A percentile compares a stretch with the other conserved stretches of the same genome.
Evolutionary conservation across 2,113 vertebrate species (phyloP).

Genomic region (Pachypanchax playfairii): DNA sequence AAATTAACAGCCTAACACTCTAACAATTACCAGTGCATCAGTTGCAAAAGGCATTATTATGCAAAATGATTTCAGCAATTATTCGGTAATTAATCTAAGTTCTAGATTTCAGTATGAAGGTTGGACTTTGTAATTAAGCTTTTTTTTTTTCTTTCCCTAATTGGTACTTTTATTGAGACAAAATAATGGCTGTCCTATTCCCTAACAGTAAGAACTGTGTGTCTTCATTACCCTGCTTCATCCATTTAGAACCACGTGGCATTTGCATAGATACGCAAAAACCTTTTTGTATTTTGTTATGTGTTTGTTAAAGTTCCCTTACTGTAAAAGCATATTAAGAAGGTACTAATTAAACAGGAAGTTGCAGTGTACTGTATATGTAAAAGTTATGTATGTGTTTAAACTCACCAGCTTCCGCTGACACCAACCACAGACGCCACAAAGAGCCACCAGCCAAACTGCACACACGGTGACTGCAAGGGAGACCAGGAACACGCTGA

Average conservation of each 20-base stretch:
- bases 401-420: conserved; percentile 96
- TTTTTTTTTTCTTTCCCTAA: background rate
- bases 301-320: conserved; percentile 15
- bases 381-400: conserved; percentile 38
- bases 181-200: background rate
- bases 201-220: background rate
- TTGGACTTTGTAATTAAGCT: background rate
- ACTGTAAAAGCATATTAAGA: conserved; percentile 32
- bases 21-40: background rate
- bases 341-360: conserved; percentile 20
- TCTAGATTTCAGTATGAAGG: background rate
- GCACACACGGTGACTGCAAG: conserved; percentile 96
- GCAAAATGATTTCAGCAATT: background rate
- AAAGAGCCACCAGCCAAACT: conserved; percentile 94
- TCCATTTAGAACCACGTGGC: no score
- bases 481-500: conserved; percentile 95
- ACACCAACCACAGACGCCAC: conserved; percentile 98
- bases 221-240: background rate
- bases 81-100: no score
- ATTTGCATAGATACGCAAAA: background rate
- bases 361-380: conserved; percentile 26
- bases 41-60: background rate
- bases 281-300: background rate
- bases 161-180: background rate
- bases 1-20: background rate